Conservation (phyloP, 2,113 vertebrate genomes). For the Sprattus sprattus region DNA sequence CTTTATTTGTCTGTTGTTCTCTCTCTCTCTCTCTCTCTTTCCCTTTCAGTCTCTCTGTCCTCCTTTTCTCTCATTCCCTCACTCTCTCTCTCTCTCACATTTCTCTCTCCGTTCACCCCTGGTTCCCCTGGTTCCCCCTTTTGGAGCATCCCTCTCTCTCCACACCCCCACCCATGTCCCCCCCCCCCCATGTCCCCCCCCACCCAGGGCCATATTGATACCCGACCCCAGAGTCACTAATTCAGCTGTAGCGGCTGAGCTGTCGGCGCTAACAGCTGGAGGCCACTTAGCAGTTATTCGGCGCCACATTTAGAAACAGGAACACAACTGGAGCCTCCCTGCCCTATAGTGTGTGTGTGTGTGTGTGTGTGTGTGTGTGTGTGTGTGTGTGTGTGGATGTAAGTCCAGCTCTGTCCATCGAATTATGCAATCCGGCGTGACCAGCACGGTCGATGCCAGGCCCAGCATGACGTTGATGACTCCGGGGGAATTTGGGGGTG, state of each 20-base stretch:
- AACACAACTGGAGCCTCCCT: constrained; percentile 33
- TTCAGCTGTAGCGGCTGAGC: constrained; percentile 32
- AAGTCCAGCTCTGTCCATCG: not conserved
- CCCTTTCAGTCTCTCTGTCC: not conserved
- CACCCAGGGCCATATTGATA: constrained; percentile 28
- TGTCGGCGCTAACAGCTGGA: constrained; percentile 50
- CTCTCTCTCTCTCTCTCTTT: not conserved
- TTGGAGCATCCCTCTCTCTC: not conserved
- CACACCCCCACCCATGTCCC: not conserved
- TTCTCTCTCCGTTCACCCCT: not conserved
- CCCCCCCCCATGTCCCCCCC: constrained; percentile 17
- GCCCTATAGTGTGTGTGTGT: not conserved
- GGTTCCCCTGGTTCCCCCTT: not conserved
- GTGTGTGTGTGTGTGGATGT: no score
- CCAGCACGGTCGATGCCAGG: not conserved
- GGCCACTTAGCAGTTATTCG: constrained; percentile 36
- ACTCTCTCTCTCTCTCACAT: not conserved
- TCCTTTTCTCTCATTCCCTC: not conserved
- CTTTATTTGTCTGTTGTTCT: not conserved
- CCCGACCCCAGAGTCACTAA: constrained; percentile 26
- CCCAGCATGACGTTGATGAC: not conserved
- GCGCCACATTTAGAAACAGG: constrained; percentile 30
- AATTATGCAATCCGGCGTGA: not conserved
- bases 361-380: no score
- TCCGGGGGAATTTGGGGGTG: not conserved